These are phyloP conservation scores for Okapia johnstoni DNA, from an alignment of 2,113 vertebrate genomes.

Conservation along the genomic window DNA sequence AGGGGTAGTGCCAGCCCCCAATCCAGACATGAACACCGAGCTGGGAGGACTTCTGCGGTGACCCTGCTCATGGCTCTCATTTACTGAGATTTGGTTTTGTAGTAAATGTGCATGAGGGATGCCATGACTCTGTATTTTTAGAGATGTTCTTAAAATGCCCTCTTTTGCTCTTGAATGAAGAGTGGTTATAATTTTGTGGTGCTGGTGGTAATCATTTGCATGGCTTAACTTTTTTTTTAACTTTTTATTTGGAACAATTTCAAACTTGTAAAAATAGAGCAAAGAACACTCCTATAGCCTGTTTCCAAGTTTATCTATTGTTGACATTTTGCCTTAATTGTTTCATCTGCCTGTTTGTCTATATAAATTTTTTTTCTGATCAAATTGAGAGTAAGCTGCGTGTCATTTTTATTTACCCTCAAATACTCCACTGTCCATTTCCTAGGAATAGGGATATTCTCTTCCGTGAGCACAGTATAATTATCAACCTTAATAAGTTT, in stretches of 20 bases:
- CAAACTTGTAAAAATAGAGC: constrained; percentile 30
- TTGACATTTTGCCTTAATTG: not conserved
- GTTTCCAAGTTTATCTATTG: not conserved
- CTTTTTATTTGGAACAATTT: constrained; percentile 46
- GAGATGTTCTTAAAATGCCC: constrained; percentile 56
- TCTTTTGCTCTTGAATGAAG: constrained; percentile 13
- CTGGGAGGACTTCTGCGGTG: constrained; percentile 47
- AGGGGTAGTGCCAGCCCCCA: not conserved
- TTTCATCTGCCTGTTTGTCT: not conserved
- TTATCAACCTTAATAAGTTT: not conserved
- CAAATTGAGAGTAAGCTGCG: constrained; percentile 13
- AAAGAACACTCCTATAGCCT: not conserved
- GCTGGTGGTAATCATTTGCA: constrained; percentile 1
- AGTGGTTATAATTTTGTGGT: constrained; percentile 41
- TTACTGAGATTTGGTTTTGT: constrained; percentile 53
- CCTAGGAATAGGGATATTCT: not conserved
- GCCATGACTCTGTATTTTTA: constrained; percentile 41
- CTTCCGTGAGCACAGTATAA: not conserved
- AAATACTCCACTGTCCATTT: not conserved
- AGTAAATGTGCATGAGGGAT: constrained; percentile 42
- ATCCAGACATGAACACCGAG: not conserved
- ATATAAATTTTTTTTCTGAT: not conserved
- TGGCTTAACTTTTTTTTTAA: not conserved
- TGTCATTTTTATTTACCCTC: not conserved
- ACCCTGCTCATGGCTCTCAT: not conserved